These are phyloP conservation scores for Stigmatopora nigra DNA, from an alignment of 2,113 vertebrate genomes.

Conservation along the genomic window DNA sequence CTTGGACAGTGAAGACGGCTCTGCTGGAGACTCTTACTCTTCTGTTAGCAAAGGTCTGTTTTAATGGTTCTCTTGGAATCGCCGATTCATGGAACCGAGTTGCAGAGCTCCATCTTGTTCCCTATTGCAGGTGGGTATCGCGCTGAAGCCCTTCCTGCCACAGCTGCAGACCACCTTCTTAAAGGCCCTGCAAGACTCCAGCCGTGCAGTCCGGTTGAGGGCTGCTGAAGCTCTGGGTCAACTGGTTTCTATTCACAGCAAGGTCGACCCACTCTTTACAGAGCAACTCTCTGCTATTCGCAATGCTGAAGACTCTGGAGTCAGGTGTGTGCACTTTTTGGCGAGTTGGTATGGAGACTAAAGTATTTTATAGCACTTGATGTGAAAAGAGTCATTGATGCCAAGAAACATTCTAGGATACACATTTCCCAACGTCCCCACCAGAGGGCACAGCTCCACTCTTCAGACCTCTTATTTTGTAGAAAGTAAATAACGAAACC, in stretches of 20 bases:
- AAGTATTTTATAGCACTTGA: neutral
- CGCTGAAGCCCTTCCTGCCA: conserved; percentile 94
- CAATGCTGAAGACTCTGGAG: conserved; percentile 84
- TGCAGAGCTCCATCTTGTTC: neutral
- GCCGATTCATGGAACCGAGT: neutral
- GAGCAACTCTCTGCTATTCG: conserved; percentile 88
- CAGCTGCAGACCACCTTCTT: conserved; percentile 97
- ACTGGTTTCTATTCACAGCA: conserved; percentile 89
- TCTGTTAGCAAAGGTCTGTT: conserved; percentile 84
- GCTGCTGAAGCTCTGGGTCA: conserved; percentile 90
- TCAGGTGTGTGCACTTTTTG: conserved; percentile 70
- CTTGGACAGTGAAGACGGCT: conserved; percentile 90
- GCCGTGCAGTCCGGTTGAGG: conserved; percentile 85
- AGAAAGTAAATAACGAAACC: no score
- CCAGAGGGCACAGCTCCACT: neutral
- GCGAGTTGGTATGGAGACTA: neutral
- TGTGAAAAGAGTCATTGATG: neutral
- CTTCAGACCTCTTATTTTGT: neutral
- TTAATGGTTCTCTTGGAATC: neutral
- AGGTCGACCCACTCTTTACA: conserved; percentile 92
- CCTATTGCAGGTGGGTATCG: conserved; percentile 82
- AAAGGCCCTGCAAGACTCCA: conserved; percentile 91
- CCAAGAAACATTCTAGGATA: neutral
- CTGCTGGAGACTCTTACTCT: conserved; percentile 92
- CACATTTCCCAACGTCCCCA: neutral